These are phyloP conservation scores for Ormia ochracea DNA, from an alignment of 2,888 invertebrate species.

Conservation along the genomic window DNA sequence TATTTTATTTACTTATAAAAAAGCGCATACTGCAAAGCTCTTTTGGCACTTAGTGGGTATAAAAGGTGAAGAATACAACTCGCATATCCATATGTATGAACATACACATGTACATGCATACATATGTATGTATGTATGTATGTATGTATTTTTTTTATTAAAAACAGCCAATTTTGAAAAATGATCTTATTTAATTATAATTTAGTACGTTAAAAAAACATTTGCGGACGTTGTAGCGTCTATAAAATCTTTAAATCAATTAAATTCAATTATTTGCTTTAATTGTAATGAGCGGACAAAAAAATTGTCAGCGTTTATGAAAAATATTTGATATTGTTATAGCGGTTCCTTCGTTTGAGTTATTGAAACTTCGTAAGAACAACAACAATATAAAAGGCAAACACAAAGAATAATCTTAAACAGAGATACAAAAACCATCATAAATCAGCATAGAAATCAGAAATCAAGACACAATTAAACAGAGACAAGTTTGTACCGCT, in stretches of 20 bases:
- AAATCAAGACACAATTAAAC: slow-evolving; percentile 48
- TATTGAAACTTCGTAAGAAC: slow-evolving; percentile 37
- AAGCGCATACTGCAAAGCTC: too few relatives aligned
- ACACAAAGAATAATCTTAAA: slow-evolving; percentile 33
- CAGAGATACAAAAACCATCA: slow-evolving; percentile 41
- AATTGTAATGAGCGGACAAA: slow-evolving; percentile 35
- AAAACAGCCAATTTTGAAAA: too few relatives aligned
- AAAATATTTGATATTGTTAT: slow-evolving; percentile 44
- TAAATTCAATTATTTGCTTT: slow-evolving; percentile 53
- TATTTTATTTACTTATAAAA: too few relatives aligned
- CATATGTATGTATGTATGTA: neutral
- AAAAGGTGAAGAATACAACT: too few relatives aligned
- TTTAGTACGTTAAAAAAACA: neutral
- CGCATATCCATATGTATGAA: neutral
- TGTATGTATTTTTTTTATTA: too few relatives aligned
- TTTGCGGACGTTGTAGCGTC: neutral
- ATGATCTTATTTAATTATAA: too few relatives aligned
- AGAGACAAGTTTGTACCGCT: slow-evolving; percentile 39
- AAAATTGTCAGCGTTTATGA: slow-evolving; percentile 39
- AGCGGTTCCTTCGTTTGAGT: slow-evolving; percentile 41
- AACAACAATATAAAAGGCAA: slow-evolving; percentile 13
- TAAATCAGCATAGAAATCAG: slow-evolving; percentile 53
- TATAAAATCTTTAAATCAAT: slow-evolving; percentile 22
- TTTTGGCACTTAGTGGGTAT: too few relatives aligned
- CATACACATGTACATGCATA: neutral